Evolutionary conservation across 1,140 invertebrate genomes (phyloP), one percentile per base, ranked within the genome.

Genomic region (Nebria ingens): DNA sequence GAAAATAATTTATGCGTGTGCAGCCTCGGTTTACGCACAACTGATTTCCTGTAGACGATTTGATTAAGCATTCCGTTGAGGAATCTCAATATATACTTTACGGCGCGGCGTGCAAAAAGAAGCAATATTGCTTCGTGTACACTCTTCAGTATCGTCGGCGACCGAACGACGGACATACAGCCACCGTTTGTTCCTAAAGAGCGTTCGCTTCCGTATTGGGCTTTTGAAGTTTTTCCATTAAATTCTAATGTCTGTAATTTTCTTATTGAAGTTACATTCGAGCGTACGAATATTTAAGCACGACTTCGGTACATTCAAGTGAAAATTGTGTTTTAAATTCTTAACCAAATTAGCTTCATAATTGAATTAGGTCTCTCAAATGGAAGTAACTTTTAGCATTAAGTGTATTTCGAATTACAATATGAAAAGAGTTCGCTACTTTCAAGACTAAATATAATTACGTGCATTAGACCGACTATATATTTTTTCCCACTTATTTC

Each of bases 221-320:
- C 40, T 45, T 45, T 45, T 34, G 40, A 45, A 45, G 40, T 45
- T 45, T 45, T 45, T 45, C 40, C 40, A 45, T 45, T 45, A 45
- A 45, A 45, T 45, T 45, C 6, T 45, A 45, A 45, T 45, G 40
- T 45, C 40, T 45, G 40, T 45, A 45, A 45, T 45, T 45, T 45
- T 45, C 40, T 45, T 45, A 45, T 45, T 45, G 40, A 45, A 45
- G 40, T 17, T 45, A 45, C 40, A 45, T 45, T 45, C 40, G 15
- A 9, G 9, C 6, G n/a, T n/a, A 17, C 40, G 40, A 45, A 45
- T 45, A 45, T 45, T 45, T 45, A 45, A 45, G 40, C 40, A 45
- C 9, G 40, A 45, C 40, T 45, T 45, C 17, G 40, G 40, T 45
- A 45, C 40, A 45, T 45, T 45, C 40, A 45, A 45, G 40, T 45